Percentiles rank a stretch among this genome's conserved stretches.
Evolutionary conservation across 2,888 invertebrate species (phyloP).

Genomic region (Uloborus plumipes): DNA sequence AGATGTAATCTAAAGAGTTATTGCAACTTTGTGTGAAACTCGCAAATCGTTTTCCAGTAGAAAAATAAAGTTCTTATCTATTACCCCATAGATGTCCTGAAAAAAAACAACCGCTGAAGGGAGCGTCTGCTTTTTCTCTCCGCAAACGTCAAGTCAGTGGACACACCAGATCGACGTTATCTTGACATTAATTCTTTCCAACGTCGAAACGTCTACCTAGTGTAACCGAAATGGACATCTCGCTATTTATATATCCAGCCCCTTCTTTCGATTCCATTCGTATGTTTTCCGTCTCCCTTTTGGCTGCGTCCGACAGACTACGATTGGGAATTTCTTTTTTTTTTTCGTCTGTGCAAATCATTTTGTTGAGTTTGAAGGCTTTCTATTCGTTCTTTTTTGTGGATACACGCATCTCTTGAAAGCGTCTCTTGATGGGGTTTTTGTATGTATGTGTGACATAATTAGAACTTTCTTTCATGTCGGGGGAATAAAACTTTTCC

Average conservation of each 20-base stretch:
- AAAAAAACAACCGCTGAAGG: not conserved
- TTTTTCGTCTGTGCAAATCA: not conserved
- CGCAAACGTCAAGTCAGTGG: constrained; percentile 17
- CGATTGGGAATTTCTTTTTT: not conserved
- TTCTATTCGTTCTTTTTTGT: no score
- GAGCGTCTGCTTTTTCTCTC: constrained; percentile 4
- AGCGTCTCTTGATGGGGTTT: no score
- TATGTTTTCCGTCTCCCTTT: not conserved
- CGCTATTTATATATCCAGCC: constrained; percentile 33
- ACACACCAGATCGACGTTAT: constrained; percentile 47
- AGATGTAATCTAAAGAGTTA: no score
- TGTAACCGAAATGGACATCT: constrained; percentile 29
- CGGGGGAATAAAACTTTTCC: no score
- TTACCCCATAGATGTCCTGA: not conserved
- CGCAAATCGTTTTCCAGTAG: not conserved
- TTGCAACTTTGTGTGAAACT: not conserved
- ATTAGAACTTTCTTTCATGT: no score
- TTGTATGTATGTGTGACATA: no score
- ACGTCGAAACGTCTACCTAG: constrained; percentile 39
- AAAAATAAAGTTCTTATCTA: not conserved
- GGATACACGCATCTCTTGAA: no score
- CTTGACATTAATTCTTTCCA: constrained; percentile 56
- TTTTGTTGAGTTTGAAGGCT: no score
- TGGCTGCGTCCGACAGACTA: not conserved
- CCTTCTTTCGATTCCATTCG: not conserved